Percentiles rank a stretch among this genome's conserved stretches.
phyloP scores from a whole-genome alignment of 2,888 invertebrate genomes.

The Ommatoiulus sabulosus region DNA sequence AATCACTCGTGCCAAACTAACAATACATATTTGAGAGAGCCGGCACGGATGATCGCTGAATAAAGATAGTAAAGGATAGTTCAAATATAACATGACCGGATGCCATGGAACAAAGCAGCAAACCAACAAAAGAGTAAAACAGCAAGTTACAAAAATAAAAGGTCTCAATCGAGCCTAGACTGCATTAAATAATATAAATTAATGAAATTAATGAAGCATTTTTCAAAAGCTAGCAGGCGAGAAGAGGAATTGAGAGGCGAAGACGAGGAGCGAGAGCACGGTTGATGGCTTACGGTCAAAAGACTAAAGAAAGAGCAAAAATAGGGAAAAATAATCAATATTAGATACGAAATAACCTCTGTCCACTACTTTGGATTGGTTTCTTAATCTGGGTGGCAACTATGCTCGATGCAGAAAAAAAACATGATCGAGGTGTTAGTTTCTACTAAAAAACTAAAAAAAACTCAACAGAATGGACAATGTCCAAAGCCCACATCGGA shows the following conservation, averaged over 20 bases:
- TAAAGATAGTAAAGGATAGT: background rate
- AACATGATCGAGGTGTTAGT: background rate
- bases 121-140: background rate
- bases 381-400: slow-evolving; percentile 10
- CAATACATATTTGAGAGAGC: too few species aligned
- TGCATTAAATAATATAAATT: background rate
- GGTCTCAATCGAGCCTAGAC: background rate
- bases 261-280: background rate
- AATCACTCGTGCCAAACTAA: too few species aligned
- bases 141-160: background rate
- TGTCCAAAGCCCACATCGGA: too few species aligned
- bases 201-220: background rate
- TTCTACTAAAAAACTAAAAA: too few species aligned
- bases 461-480: too few species aligned
- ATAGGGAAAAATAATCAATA: background rate
- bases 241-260: background rate
- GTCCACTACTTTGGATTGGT: slow-evolving; percentile 44
- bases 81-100: background rate
- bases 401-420: background rate
- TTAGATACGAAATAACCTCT: background rate
- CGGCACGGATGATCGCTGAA: background rate
- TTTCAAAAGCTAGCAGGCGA: background rate
- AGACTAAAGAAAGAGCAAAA: background rate
- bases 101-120: background rate
- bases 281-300: background rate